These are phyloP conservation scores for Oceanodroma leucorhoa DNA, from an alignment of 2,797 vertebrate genomes.

Conservation along the genomic window DNA sequence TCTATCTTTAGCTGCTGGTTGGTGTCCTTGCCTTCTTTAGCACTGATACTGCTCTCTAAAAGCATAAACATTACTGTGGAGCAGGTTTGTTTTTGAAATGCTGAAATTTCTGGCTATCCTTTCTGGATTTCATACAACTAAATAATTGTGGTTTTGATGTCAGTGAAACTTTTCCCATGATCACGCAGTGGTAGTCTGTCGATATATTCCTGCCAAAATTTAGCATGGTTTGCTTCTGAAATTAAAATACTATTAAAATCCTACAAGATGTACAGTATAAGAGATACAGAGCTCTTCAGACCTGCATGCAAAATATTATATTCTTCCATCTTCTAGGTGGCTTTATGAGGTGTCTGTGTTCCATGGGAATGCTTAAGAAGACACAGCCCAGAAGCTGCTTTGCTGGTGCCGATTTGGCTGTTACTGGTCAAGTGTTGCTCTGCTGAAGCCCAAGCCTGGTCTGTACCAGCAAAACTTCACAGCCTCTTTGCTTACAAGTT, in stretches of 20 bases:
- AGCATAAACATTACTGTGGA: background rate
- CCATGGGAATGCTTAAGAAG: background rate
- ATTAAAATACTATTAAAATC: background rate
- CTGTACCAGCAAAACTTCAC: background rate
- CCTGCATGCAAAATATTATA: background rate
- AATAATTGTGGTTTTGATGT: conserved; percentile 28
- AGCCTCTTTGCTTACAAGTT: background rate
- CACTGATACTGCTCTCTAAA: background rate
- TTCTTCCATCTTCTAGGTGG: background rate
- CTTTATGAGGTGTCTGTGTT: background rate
- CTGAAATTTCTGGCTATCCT: background rate
- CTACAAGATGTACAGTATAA: background rate
- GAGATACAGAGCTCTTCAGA: background rate
- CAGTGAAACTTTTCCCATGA: background rate
- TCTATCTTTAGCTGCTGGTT: background rate
- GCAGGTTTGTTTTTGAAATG: background rate
- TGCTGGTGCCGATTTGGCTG: background rate
- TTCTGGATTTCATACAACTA: background rate
- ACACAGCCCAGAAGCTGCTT: background rate
- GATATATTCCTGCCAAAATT: background rate
- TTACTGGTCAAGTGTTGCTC: background rate
- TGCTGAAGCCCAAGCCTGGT: background rate
- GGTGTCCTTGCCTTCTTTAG: background rate
- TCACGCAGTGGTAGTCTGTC: background rate
- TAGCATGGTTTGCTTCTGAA: background rate